These are phyloP conservation scores for Apocheima hispidaria DNA, from an alignment of 2,888 invertebrate genomes.

Conservation along the genomic window DNA sequence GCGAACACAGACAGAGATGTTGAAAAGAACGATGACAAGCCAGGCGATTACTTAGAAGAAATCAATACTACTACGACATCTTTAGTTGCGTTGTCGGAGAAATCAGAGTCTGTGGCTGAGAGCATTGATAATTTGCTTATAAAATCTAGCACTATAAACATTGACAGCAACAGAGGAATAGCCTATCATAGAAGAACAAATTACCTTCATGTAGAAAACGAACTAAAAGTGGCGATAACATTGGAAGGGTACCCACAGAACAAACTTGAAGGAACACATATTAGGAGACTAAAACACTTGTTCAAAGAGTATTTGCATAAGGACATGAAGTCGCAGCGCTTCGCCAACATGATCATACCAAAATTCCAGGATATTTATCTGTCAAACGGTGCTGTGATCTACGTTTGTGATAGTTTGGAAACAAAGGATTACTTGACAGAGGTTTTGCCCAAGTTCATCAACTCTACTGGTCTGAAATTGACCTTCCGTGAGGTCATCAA, in stretches of 20 bases:
- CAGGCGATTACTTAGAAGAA: slow-evolving; percentile 29
- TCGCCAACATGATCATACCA: slow-evolving; percentile 72
- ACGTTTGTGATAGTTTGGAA: slow-evolving; percentile 79
- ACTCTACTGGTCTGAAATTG: slow-evolving; percentile 72
- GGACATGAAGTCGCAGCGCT: slow-evolving; percentile 73
- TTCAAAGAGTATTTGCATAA: slow-evolving; percentile 78
- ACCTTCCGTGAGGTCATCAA: slow-evolving; percentile 69
- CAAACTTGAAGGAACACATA: slow-evolving; percentile 76
- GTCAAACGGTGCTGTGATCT: slow-evolving; percentile 79
- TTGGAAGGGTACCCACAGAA: slow-evolving; percentile 76
- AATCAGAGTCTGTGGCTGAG: slow-evolving; percentile 65
- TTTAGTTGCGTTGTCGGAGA: slow-evolving; percentile 62
- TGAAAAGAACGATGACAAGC: slow-evolving; percentile 36
- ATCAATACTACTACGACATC: slow-evolving; percentile 49
- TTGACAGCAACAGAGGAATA: slow-evolving; percentile 76
- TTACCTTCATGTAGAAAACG: slow-evolving; percentile 75
- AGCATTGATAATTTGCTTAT: slow-evolving; percentile 67
- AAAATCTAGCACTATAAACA: slow-evolving; percentile 68
- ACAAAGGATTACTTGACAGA: slow-evolving; percentile 76
- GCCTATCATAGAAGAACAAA: slow-evolving; percentile 79
- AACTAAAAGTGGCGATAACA: slow-evolving; percentile 75
- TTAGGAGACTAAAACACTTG: slow-evolving; percentile 71
- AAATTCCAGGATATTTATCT: slow-evolving; percentile 78
- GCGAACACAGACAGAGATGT: slow-evolving; percentile 46
- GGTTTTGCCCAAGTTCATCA: slow-evolving; percentile 71